phyloP scores from a whole-genome alignment of 2,113 vertebrate genomes.

The Sturnus vulgaris region DNA sequence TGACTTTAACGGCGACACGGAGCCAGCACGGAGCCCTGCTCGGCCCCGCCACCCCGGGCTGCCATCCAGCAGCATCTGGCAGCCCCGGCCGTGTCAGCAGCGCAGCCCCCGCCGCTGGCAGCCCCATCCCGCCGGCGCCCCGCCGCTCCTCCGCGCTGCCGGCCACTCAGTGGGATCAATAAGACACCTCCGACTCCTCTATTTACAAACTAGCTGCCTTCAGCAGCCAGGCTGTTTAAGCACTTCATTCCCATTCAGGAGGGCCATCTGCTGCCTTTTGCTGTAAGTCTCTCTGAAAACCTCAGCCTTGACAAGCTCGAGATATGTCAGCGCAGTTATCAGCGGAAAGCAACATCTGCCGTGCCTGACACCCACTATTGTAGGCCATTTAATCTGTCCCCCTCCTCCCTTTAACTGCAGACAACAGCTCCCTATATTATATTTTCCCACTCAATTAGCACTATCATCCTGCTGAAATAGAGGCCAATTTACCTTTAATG shows the following conservation, averaged over 20 bases:
- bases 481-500: constrained; percentile 99
- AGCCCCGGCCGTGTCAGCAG: neutral
- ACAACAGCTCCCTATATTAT: constrained; percentile 99
- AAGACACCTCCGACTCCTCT: constrained; percentile 74
- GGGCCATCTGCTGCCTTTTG: constrained; percentile 91
- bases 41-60: neutral
- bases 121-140: constrained; percentile 51
- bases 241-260: constrained; percentile 83
- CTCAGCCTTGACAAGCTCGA: constrained; percentile 90
- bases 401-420: constrained; percentile 90
- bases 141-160: constrained; percentile 62
- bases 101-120: neutral
- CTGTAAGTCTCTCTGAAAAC: constrained; percentile 86
- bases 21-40: neutral
- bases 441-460: constrained; percentile 99
- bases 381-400: constrained; percentile 96
- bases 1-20: neutral
- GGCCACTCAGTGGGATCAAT: constrained; percentile 77
- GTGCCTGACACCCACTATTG: constrained; percentile 94
- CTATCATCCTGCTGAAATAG: constrained; percentile 99
- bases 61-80: constrained; percentile 24
- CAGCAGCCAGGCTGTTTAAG: constrained; percentile 83
- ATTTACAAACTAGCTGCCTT: constrained; percentile 85
- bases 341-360: constrained; percentile 99
- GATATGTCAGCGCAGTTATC: constrained; percentile 94